A percentile compares a stretch with the other conserved stretches of the same genome.
Evolutionary conservation across 1,140 invertebrate genomes (phyloP).

Genomic region (Drosophila tsacasi): DNA sequence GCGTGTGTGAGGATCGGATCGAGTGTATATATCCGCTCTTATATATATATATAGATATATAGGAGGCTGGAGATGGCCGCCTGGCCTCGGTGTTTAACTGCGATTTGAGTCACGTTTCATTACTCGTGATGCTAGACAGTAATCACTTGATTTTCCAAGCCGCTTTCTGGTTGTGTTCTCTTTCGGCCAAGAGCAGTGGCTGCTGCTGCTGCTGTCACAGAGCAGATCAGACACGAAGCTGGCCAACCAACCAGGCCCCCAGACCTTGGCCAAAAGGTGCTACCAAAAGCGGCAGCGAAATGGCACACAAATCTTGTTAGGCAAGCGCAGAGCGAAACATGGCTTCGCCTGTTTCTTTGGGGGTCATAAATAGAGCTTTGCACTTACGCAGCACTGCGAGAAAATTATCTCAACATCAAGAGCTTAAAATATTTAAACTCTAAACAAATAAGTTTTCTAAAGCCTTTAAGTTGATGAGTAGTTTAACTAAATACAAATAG

Average conservation of each 20-base stretch:
- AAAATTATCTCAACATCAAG: neutral
- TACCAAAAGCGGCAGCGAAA: conserved; percentile 56
- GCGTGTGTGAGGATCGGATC: conserved; percentile 47
- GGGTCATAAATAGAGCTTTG: conserved; percentile 46
- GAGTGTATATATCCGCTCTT: neutral
- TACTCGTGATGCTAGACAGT: conserved; percentile 82
- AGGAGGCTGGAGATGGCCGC: conserved; percentile 12
- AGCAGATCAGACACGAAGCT: conserved; percentile 54
- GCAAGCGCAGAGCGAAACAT: conserved; percentile 21
- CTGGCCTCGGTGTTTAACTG: conserved; percentile 69
- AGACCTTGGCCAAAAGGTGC: conserved; percentile 49
- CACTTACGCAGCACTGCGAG: conserved; percentile 9
- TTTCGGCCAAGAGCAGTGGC: conserved; percentile 3
- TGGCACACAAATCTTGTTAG: conserved; percentile 55
- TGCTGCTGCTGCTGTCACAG: conserved; percentile 44
- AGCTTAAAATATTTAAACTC: neutral
- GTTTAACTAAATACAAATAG: too few species aligned
- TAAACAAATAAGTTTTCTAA: neutral
- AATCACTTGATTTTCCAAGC: conserved; percentile 79
- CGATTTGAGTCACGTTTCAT: conserved; percentile 83
- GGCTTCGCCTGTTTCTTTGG: conserved; percentile 2
- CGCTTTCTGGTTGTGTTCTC: conserved; percentile 28
- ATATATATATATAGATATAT: conserved; percentile 7
- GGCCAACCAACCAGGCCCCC: conserved; percentile 7
- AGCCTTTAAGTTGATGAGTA: too few species aligned